These are phyloP conservation scores for Rattus norvegicus DNA, from an alignment of 2,113 vertebrate genomes.

Conservation along the genomic window GRCr8 NC_086027.1:50164501-50165000, in stretches of 20 bases:
- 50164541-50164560: too few species aligned
- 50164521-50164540: too few species aligned
- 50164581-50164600: too few species aligned
- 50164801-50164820: background rate
- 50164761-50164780: background rate
- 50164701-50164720: too few species aligned
- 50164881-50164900: background rate
- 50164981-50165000: background rate
- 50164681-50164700: too few species aligned
- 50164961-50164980: background rate
- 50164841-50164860: background rate
- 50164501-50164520: too few species aligned
- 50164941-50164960: background rate
- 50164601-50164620: too few species aligned
- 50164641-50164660: too few species aligned
- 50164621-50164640: too few species aligned
- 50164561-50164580: too few species aligned
- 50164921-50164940: background rate
- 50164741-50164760: background rate
- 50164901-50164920: background rate
- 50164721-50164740: too few species aligned
- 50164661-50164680: too few species aligned
- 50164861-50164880: background rate
- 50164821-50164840: background rate
- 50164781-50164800: background rate